Conservation (phyloP, 92 coral and sea anemone species). For the Desmophyllum pertusum region DNA sequence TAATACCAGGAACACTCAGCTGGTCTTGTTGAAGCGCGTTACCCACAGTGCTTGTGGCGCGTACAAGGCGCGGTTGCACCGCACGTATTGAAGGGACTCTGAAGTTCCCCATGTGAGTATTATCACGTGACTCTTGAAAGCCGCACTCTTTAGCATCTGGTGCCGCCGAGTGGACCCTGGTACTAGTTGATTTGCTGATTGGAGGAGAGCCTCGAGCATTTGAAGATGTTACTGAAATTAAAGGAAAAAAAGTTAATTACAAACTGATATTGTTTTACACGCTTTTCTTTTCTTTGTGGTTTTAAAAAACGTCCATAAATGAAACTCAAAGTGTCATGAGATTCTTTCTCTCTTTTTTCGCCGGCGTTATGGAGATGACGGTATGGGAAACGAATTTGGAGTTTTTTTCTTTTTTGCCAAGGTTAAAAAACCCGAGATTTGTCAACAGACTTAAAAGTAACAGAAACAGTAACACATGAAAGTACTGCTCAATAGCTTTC, state of each 20-base stretch:
- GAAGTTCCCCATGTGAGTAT: constrained; percentile 2
- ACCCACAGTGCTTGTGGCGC: background rate
- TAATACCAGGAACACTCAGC: background rate
- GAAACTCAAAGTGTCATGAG: background rate
- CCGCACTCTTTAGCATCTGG: background rate
- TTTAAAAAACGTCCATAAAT: background rate
- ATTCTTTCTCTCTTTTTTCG: no score
- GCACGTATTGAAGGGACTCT: constrained; percentile 17
- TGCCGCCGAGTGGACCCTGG: background rate
- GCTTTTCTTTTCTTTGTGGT: background rate
- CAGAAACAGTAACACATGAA: background rate
- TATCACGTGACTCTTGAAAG: background rate
- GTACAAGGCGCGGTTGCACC: constrained; percentile 12
- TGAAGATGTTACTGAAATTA: constrained; percentile 18
- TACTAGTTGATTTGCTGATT: background rate
- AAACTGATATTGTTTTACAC: background rate
- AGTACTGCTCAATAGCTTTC: background rate
- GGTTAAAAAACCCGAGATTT: no score
- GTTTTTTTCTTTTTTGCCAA: no score
- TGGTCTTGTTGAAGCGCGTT: constrained; percentile 1
- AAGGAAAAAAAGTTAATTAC: background rate
- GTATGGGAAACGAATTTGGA: no score
- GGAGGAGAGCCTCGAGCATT: constrained; percentile 23
- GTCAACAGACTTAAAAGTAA: no score
- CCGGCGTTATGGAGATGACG: no score